phyloP scores from a whole-genome alignment of 2,797 vertebrate species.

The Tauraco hartlaubi region DNA sequence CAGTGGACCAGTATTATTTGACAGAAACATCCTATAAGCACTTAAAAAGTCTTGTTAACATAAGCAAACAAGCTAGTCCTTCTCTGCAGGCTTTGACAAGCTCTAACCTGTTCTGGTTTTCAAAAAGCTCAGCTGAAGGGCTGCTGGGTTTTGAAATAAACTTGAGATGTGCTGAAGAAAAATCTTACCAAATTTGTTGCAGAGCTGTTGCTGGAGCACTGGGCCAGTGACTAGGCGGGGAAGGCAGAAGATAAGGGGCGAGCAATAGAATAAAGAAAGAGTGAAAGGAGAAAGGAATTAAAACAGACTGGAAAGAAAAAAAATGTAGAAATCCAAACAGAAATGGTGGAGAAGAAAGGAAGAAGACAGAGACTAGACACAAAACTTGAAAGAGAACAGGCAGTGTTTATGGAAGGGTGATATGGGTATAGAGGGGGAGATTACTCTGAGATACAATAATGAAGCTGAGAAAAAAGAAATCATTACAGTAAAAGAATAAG shows the following conservation, averaged over 20 bases:
- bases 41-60: constrained; percentile 38
- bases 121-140: neutral
- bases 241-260: neutral
- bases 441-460: neutral
- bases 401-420: neutral
- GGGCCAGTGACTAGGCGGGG: neutral
- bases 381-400: neutral
- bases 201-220: neutral
- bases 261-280: neutral
- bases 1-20: neutral
- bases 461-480: neutral
- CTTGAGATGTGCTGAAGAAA: neutral
- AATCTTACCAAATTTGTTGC: neutral
- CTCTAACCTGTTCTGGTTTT: constrained; percentile 12
- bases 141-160: neutral
- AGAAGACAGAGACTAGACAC: neutral
- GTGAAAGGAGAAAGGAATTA: neutral
- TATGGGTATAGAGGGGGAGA: neutral
- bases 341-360: neutral
- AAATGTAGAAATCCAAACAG: neutral
- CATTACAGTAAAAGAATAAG: neutral
- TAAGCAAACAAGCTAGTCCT: neutral
- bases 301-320: neutral
- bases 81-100: constrained; percentile 20
- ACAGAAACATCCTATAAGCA: constrained; percentile 27